Percentiles rank a stretch among this genome's conserved stretches.
Evolutionary conservation across 2,797 vertebrate genomes (phyloP).

Genomic region (Kryptolebias ocellatus): DNA sequence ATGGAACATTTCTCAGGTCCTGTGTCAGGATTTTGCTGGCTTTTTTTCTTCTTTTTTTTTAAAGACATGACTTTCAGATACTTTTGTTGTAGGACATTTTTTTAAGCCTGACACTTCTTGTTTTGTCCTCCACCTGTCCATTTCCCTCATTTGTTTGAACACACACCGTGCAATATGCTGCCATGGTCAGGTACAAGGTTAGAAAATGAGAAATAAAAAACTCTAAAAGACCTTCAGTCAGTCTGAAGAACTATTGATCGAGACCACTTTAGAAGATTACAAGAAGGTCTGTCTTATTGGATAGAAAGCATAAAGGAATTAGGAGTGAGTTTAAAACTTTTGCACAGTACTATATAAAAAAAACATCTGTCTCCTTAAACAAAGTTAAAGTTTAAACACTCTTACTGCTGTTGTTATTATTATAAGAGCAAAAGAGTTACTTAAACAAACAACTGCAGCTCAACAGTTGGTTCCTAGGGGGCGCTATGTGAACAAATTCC

Average conservation of each 20-base stretch:
- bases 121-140: not conserved
- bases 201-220: not conserved
- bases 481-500: too few relatives aligned
- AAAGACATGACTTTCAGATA: not conserved
- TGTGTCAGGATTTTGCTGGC: not conserved
- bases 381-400: not conserved
- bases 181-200: not conserved
- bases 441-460: too few relatives aligned
- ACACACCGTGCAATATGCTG: not conserved
- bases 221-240: not conserved
- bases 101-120: not conserved
- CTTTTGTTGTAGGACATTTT: too few relatives aligned
- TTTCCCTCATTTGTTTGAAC: not conserved
- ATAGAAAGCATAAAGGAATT: not conserved
- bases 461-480: too few relatives aligned
- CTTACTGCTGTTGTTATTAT: not conserved
- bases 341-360: not conserved
- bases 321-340: not conserved
- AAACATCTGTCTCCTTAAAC: not conserved
- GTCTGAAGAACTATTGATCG: too few relatives aligned
- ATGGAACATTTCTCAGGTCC: too few relatives aligned
- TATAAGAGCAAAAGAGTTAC: not conserved
- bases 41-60: not conserved
- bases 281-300: not conserved
- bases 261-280: not conserved